phyloP scores from a whole-genome alignment of 2,888 invertebrate species.

The Mesochorus sp. region DNA sequence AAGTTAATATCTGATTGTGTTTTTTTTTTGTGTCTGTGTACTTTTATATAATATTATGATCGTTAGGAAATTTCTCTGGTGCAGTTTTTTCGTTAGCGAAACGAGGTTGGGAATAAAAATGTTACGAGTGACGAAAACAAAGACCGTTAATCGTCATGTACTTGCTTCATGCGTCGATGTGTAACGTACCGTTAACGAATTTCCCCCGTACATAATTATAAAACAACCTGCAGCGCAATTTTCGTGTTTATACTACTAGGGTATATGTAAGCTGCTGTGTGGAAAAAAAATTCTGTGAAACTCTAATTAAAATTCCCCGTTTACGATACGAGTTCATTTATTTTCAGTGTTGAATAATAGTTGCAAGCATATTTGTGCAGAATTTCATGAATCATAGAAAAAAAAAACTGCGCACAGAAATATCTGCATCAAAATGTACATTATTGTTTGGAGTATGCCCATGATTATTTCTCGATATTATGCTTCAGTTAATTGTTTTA shows the following conservation, averaged over 20 bases:
- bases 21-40: too few relatives aligned
- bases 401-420: neutral
- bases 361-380: neutral
- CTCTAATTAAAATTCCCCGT: slow-evolving; percentile 43
- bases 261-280: neutral
- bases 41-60: neutral
- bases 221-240: neutral
- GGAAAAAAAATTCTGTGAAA: neutral
- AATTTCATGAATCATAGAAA: neutral
- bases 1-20: too few relatives aligned
- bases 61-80: neutral
- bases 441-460: too few relatives aligned
- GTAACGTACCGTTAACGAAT: neutral
- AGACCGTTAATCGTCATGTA: slow-evolving; percentile 1
- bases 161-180: neutral
- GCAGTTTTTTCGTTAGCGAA: neutral
- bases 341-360: slow-evolving; percentile 3
- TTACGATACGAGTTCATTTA: slow-evolving; percentile 24
- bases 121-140: neutral
- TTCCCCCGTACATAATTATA: neutral
- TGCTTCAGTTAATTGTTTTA: too few relatives aligned
- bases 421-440: neutral
- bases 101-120: neutral
- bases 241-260: neutral
- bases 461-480: too few relatives aligned